Base-by-base conservation (phyloP, 92 coral and sea anemone species). In the Paragorgia papillata region DNA sequence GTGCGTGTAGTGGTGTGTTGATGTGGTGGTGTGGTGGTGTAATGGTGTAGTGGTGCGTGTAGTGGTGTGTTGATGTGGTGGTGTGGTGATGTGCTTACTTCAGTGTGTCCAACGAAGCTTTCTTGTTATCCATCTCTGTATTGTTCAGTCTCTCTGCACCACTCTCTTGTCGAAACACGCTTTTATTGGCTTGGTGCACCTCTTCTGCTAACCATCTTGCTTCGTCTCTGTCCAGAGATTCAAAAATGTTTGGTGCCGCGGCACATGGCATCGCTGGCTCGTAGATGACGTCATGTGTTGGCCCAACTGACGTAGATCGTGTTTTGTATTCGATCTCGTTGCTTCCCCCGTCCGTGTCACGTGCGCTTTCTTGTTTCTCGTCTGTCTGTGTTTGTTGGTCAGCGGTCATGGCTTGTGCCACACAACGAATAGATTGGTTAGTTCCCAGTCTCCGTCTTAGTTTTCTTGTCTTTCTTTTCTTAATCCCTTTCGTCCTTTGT, bases 161-260 rank as follows among this genome's bases (percentile, higher is more conserved):
- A 53, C 27, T 30, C 21, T 55, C 78, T 18, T 49, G 40, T 25
- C 64, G 50, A 26, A 71, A 53, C 2, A 71, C 37, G 6, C 31
- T 31, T 34, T 55, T 71, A 44, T 71, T 71, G 13, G 64, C 78
- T 54, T 53, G 62, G 37, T 71, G 53, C 8, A 71, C 64, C 21
- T 71, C 78, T 20, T 71, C 78, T 2, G 57, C 78, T 26, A 71
- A 71, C 78, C 78, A 71, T 15, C 48, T 71, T 1, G 64, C 78
- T 15, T 71, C 78, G 7, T 71, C 78, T 9, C 20, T 44, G 27
- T 71, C 51, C 15, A 71, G 64, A 32, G 48, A 71, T 7, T 71
- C 58, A 22, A 71, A 71, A 30, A 71, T 35, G 54, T 71, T 71
- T 1, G 64, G 28, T 18, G 1, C 26, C 25, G 46, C 49, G 10